Percentiles rank a stretch among this genome's conserved stretches.
These are phyloP conservation scores for Megalopta genalis DNA, from an alignment of 1,140 invertebrate species.

Conservation along the genomic window DNA sequence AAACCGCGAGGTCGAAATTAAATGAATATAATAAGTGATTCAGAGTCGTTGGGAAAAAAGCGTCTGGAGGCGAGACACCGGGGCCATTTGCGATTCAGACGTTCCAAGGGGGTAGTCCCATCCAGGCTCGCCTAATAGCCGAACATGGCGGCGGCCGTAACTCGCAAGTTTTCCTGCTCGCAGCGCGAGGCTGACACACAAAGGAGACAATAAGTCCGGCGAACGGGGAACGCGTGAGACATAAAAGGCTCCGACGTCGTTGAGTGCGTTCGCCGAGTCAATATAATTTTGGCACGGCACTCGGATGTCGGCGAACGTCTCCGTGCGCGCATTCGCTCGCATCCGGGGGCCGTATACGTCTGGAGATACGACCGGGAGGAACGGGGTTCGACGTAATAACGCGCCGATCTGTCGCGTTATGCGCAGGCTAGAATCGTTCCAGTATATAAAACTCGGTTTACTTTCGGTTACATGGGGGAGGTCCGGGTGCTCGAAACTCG, in stretches of 20 bases:
- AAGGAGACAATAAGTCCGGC: background rate
- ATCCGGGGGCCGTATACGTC: constrained; percentile 40
- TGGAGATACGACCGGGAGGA: constrained; percentile 24
- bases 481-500: background rate
- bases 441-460: constrained; percentile 68
- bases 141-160: background rate
- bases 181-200: background rate
- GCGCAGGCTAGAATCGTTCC: constrained; percentile 28
- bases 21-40: background rate
- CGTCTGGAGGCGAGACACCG: background rate
- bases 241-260: constrained; percentile 58
- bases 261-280: constrained; percentile 55
- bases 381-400: constrained; percentile 56
- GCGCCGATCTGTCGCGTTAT: constrained; percentile 47
- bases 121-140: background rate
- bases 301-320: constrained; percentile 38
- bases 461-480: constrained; percentile 55
- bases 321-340: background rate
- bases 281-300: constrained; percentile 71
- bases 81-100: background rate
- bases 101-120: background rate
- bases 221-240: constrained; percentile 15
- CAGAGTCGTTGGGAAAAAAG: background rate
- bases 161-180: background rate
- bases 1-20: too few relatives aligned